A percentile compares a stretch with the other conserved stretches of the same genome.
Evolutionary conservation across 92 coral and sea anemone species (phyloP).

Genomic region (Blastomussa wellsi): DNA sequence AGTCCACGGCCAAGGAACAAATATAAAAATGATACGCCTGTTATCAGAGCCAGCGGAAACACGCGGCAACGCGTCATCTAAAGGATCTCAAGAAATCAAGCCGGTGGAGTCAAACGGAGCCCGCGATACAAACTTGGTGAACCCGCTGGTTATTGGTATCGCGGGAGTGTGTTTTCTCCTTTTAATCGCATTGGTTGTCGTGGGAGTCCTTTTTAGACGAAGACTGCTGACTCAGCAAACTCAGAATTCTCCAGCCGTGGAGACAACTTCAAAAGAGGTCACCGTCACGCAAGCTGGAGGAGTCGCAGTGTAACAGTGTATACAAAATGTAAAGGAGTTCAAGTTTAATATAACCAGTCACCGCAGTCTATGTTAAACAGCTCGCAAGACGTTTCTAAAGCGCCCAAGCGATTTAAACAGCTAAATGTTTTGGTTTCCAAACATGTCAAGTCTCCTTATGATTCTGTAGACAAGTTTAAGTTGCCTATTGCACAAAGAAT

Average conservation of each 20-base stretch:
- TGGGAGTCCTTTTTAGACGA: constrained; percentile 83
- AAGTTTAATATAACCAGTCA: background rate
- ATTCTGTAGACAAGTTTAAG: background rate
- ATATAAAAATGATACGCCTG: constrained; percentile 76
- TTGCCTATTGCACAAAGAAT: background rate
- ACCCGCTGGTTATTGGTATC: constrained; percentile 92
- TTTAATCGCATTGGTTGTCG: constrained; percentile 71
- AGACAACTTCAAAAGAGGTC: constrained; percentile 27
- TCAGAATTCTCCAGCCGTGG: constrained; percentile 20
- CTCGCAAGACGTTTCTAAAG: background rate
- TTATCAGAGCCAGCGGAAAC: constrained; percentile 57
- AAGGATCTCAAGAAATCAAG: constrained; percentile 17
- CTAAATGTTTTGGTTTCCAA: background rate
- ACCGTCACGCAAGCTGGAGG: constrained; percentile 19
- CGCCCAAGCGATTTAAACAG: background rate
- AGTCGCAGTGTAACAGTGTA: constrained; percentile 15
- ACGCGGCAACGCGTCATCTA: background rate
- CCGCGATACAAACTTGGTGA: constrained; percentile 65
- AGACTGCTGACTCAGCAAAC: constrained; percentile 54
- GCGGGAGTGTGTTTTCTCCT: constrained; percentile 77
- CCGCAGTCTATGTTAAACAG: background rate
- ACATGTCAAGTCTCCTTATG: background rate
- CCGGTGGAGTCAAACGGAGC: constrained; percentile 17
- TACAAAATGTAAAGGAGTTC: background rate
- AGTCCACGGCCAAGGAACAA: constrained; percentile 70